Evolutionary conservation across 2,113 vertebrate genomes (phyloP), one percentile per base, ranked within the genome.

Genomic region (Pao palembangensis): DNA sequence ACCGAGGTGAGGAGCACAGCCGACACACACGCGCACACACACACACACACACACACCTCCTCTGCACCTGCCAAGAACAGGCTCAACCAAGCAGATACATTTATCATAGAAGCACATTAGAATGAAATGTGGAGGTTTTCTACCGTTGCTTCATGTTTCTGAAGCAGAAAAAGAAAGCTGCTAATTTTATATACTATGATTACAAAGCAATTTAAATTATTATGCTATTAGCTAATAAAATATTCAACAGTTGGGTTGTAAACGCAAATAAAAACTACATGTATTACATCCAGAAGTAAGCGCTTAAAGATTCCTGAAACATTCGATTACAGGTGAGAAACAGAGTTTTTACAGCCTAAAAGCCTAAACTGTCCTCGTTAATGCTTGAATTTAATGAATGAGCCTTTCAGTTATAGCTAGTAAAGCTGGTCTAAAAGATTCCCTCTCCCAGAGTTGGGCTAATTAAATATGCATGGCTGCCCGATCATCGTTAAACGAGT

Each of bases 1-100:
- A 96, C 86, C 85, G 96, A 95, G 96, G 96, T 98, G 91, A 92
- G 71, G 71, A 78, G 77, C 77, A 3, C 28, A 61, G n/a, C 56
- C 34, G 19, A 20, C 25, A 3, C 48, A 51, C 56, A 48, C 31
- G 16, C 25, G 1, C 48, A 61, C 56, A 46, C 25, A 18, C 21
- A 34, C 31, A 34, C 31, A 34, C 31, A 34, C 31, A 10, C 46
- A 59, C 55, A n/a, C n/a, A 14, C 21, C 23, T 31, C 64, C 71
- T 51, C 3, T 34, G 16, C 52, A 53, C 17, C 50, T 17, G 67
- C 64, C 69, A 57, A 59, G 50, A 70, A 47, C 66, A 48, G 50
- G 23, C 55, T 63, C 14, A 20, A 50, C 51, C 48, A 51, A 57
- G 31, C 48, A 56, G 18, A 66, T 58, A 16, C 41, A 60, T 54